phyloP scores from a whole-genome alignment of 2,888 invertebrate species.

The Catocala nupta region DNA sequence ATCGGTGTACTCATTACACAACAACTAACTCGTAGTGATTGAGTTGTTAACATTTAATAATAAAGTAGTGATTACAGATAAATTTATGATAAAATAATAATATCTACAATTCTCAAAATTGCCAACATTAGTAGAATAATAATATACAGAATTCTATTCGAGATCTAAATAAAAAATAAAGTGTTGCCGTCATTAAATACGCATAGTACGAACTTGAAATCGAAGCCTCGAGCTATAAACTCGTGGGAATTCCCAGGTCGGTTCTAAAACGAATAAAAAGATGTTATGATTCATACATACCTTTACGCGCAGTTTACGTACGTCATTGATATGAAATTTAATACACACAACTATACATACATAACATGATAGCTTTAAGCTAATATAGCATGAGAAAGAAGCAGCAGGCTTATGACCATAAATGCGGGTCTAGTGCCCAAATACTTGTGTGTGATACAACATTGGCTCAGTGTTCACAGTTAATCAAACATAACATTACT shows the following conservation, averaged over 20 bases:
- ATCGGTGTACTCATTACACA: too few relatives aligned
- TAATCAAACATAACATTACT: too few relatives aligned
- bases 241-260: slow-evolving; percentile 67
- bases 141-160: slow-evolving; percentile 18
- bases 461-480: too few relatives aligned
- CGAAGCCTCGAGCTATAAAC: slow-evolving; percentile 56
- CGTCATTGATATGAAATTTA: slow-evolving; percentile 39
- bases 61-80: background rate
- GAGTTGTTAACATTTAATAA: too few relatives aligned
- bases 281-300: slow-evolving; percentile 64
- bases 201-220: slow-evolving; percentile 61
- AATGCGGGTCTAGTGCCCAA: too few relatives aligned
- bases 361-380: slow-evolving; percentile 9
- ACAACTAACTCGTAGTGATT: too few relatives aligned
- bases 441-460: too few relatives aligned
- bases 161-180: slow-evolving; percentile 38
- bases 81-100: too few relatives aligned
- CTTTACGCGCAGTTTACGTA: slow-evolving; percentile 35
- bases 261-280: slow-evolving; percentile 58
- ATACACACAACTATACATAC: slow-evolving; percentile 10
- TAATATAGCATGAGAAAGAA: background rate
- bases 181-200: slow-evolving; percentile 51
- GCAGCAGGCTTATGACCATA: too few relatives aligned
- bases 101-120: slow-evolving; percentile 10
- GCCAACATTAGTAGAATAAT: slow-evolving; percentile 2